A percentile compares a stretch with the other conserved stretches of the same genome.
phyloP scores from a whole-genome alignment of 2,113 vertebrate genomes.

The Psophia crepitans region DNA sequence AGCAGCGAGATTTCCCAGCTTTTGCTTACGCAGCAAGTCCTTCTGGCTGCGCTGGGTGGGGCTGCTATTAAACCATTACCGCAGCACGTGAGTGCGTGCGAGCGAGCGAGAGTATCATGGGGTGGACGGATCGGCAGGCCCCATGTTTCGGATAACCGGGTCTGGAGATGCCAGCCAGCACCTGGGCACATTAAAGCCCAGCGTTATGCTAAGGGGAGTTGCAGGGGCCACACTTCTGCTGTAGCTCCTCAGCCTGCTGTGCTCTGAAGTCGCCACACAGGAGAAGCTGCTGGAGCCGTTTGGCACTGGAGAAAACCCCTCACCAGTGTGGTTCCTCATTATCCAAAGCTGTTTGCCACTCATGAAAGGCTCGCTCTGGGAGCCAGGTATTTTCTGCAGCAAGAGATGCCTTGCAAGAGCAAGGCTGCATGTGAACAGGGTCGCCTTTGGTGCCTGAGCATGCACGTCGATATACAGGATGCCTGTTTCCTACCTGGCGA shows the following conservation, averaged over 20 bases:
- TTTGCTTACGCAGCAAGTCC: slow-evolving; percentile 66
- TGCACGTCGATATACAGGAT: fast-evolving
- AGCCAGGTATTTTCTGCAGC: neutral
- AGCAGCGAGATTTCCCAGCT: slow-evolving; percentile 14
- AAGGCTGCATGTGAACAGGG: fast-evolving
- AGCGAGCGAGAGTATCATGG: neutral
- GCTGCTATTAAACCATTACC: slow-evolving; percentile 32
- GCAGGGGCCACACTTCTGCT: neutral
- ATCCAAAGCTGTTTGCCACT: neutral
- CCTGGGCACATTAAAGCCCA: neutral
- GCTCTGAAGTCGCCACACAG: neutral
- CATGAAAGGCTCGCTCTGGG: neutral
- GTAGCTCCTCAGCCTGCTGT: neutral
- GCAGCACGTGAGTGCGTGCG: neutral
- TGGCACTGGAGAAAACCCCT: neutral
- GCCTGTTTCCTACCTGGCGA: neutral
- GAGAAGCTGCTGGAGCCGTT: neutral
- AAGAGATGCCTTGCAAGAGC: neutral
- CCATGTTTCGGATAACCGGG: fast-evolving
- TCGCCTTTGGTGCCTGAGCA: neutral
- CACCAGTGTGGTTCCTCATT: fast-evolving
- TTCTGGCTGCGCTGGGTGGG: slow-evolving; percentile 43
- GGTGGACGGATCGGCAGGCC: neutral
- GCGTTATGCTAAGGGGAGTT: fast-evolving
- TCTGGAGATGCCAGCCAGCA: neutral